Base-by-base conservation (phyloP, 2,888 invertebrate genomes). In the Lordiphosa fenestrarum region DNA sequence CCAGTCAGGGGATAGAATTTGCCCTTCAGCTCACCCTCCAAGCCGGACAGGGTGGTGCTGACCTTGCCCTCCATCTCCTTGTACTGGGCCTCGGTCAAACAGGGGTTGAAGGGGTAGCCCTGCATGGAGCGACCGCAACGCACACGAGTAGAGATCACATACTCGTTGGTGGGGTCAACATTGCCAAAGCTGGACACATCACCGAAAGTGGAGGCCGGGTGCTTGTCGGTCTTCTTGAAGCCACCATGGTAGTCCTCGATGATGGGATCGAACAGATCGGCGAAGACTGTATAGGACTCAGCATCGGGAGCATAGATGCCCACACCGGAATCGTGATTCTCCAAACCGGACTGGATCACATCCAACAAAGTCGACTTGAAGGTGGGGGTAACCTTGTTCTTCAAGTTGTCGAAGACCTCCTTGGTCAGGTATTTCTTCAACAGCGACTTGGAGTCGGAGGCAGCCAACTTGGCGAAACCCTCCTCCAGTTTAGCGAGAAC, bases 261-360 rank as follows among this genome's bases (percentile, higher is more conserved):
- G 92, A 99, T 95, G 90, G 98, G 98, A 91, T 98, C 97, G 91
- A 99, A 98, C 77, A 99, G 92, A 57, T 95, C 96, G 69, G 95
- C 92, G 90, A 98, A 99, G 55, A 95, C 93, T 82, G 95, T 94
- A 92, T 98, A 99, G 54, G 98, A 90, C 90, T 98, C 98, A 69
- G 98, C 98, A 90, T 98, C 98, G 62, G 98, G 98, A 59, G 98
- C 98, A 89, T 98, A 98, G 91, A 98, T 95, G 89, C 98, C 98
- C 70, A 98, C 96, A 86, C 98, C 97, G 72, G 97, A 97, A 91
- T 98, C 98, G 90, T 95, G 94, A 91, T 99, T 98, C 91, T 97
- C 97, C 88, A 97, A 92, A 95, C 97, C 98, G 84, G 98, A 98
- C 90, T 97, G 98, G 90, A 98, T 96, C 88, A 95, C 95, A 91